Conservation (phyloP, 2,797 vertebrate genomes). For the Myotis myotis region DNA sequence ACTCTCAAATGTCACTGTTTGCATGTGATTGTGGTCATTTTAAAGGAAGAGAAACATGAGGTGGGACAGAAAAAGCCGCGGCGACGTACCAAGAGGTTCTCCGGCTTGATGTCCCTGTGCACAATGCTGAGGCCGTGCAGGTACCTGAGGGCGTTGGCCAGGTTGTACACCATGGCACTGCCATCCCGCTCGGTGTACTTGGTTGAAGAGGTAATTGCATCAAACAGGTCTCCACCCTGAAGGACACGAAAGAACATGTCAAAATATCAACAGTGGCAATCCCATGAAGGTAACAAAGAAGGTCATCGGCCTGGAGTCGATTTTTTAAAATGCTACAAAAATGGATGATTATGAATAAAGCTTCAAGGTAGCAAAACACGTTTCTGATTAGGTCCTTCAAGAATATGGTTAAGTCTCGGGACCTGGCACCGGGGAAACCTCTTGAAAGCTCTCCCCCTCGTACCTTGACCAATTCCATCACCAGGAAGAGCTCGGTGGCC, state of each 20-base stretch:
- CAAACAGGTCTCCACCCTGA: slow-evolving; percentile 97
- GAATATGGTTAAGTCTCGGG: not conserved
- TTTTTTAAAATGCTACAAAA: not conserved
- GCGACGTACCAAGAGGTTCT: slow-evolving; percentile 93
- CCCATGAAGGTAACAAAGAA: not conserved
- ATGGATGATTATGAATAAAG: not conserved
- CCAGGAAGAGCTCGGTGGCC: slow-evolving; percentile 92
- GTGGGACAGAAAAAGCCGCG: not conserved
- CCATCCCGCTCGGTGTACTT: slow-evolving; percentile 97
- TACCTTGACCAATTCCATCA: slow-evolving; percentile 98
- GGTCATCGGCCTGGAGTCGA: not conserved
- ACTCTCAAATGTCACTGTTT: slow-evolving; percentile 26
- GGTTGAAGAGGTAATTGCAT: slow-evolving; percentile 96
- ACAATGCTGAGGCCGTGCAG: slow-evolving; percentile 95
- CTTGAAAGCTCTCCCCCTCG: not conserved
- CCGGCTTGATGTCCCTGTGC: slow-evolving; percentile 98
- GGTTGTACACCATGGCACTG: slow-evolving; percentile 95
- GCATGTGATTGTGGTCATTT: slow-evolving; percentile 36
- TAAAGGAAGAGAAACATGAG: not conserved
- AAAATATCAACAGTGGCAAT: not conserved
- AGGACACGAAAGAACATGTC: not conserved
- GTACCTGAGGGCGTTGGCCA: slow-evolving; percentile 94
- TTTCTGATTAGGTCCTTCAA: not conserved
- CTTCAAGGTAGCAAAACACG: not conserved
- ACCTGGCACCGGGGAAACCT: not conserved